phyloP scores from a whole-genome alignment of 2,113 vertebrate species.

The Ivindomyrus marchei region DNA sequence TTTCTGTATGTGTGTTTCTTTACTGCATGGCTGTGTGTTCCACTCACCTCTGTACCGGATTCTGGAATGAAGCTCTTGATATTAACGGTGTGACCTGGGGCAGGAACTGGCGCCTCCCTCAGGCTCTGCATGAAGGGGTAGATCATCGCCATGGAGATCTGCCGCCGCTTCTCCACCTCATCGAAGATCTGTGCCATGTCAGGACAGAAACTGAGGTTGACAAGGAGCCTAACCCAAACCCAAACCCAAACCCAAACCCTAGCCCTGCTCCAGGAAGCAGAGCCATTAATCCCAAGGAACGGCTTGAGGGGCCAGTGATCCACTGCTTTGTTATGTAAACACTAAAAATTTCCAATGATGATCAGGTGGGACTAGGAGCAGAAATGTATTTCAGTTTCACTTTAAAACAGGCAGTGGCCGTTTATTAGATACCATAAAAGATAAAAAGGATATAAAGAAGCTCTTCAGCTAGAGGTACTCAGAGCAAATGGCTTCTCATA shows the following conservation, averaged over 20 bases:
- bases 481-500: not conserved
- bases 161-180: conserved; percentile 76
- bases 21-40: not conserved
- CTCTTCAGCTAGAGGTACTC: not conserved
- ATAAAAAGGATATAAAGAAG: not conserved
- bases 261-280: not conserved
- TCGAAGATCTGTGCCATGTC: conserved; percentile 66
- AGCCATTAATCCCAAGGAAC: not conserved
- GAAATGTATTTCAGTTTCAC: not conserved
- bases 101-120: conserved; percentile 69
- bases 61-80: conserved; percentile 80
- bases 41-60: conserved; percentile 68
- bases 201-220: not conserved
- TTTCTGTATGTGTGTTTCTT: not conserved
- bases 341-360: not conserved
- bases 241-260: too few relatives aligned
- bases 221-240: not conserved
- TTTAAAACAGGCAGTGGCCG: not conserved
- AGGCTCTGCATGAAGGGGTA: conserved; percentile 84
- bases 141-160: conserved; percentile 73
- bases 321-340: not conserved
- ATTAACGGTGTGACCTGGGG: conserved; percentile 69
- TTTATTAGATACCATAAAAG: not conserved
- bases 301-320: not conserved
- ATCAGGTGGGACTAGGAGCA: not conserved